Conservation (phyloP, 2,797 vertebrate genomes). For the Rhinatrema bivittatum region DNA sequence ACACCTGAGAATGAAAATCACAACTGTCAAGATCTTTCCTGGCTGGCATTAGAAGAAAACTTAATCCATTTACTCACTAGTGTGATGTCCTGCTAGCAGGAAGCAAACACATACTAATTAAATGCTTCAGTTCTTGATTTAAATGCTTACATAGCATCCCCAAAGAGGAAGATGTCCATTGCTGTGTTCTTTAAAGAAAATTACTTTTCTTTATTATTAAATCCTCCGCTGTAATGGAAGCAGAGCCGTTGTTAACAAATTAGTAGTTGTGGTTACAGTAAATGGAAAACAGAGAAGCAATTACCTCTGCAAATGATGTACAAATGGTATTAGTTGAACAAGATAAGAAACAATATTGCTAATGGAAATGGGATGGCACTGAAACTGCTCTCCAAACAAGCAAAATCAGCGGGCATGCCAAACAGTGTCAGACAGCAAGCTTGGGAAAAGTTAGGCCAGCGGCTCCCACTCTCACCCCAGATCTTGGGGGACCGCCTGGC, state of each 20-base stretch:
- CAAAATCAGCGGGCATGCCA: background rate
- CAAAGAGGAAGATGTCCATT: slow-evolving; percentile 3
- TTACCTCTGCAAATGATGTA: slow-evolving; percentile 23
- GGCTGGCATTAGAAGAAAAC: slow-evolving; percentile 40
- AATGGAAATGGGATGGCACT: slow-evolving; percentile 8
- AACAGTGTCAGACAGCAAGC: background rate
- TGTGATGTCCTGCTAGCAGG: slow-evolving; percentile 37
- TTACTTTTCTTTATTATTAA: slow-evolving; percentile 1
- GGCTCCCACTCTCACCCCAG: too few relatives aligned
- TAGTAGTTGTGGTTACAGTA: slow-evolving; percentile 22
- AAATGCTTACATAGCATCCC: slow-evolving; percentile 23
- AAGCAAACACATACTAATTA: slow-evolving; percentile 48
- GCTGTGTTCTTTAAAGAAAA: slow-evolving; percentile 5
- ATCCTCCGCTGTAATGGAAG: slow-evolving; percentile 20
- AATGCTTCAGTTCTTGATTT: slow-evolving; percentile 42
- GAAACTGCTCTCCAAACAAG: slow-evolving; percentile 8
- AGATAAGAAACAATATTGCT: slow-evolving; percentile 1
- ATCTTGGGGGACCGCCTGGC: too few relatives aligned
- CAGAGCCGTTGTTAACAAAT: slow-evolving; percentile 7
- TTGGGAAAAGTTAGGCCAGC: too few relatives aligned
- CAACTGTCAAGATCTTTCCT: slow-evolving; percentile 49
- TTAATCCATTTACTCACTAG: slow-evolving; percentile 57
- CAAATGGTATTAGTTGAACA: slow-evolving; percentile 15
- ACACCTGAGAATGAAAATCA: slow-evolving; percentile 45
- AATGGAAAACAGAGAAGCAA: slow-evolving; percentile 17